Conservation (phyloP, 2,113 vertebrate species). For the Erythrocercus mccallii region DNA sequence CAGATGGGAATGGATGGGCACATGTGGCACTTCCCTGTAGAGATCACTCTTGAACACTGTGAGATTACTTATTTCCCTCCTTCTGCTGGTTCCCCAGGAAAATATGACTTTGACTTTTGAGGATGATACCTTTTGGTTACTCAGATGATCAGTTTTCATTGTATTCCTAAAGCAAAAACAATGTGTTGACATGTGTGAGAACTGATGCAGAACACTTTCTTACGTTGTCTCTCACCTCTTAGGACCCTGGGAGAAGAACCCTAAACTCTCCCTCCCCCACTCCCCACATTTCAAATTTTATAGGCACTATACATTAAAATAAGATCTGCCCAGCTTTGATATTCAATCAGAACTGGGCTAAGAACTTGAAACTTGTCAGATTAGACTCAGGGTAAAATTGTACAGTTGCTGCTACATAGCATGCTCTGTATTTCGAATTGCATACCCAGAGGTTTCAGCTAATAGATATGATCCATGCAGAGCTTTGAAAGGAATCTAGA, state of each 20-base stretch:
- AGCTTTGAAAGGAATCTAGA: neutral
- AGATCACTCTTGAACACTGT: neutral
- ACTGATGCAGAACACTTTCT: neutral
- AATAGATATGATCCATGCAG: neutral
- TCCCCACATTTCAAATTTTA: neutral
- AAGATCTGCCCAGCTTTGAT: neutral
- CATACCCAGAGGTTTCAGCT: neutral
- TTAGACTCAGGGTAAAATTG: neutral
- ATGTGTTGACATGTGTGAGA: neutral
- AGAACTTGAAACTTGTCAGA: neutral
- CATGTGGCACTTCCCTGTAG: neutral
- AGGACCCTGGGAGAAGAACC: neutral
- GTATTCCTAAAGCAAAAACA: neutral
- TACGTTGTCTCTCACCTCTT: neutral
- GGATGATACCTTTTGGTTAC: neutral
- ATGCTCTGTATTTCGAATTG: neutral
- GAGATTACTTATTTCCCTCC: neutral
- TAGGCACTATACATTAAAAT: neutral
- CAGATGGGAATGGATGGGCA: neutral
- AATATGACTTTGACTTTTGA: neutral
- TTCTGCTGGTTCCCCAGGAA: neutral
- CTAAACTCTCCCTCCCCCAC: neutral
- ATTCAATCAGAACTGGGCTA: neutral
- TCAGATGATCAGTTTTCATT: neutral
- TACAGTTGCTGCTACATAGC: neutral